Conservation (phyloP, 2,888 invertebrate genomes). For the Argynnis bischoffii region DNA sequence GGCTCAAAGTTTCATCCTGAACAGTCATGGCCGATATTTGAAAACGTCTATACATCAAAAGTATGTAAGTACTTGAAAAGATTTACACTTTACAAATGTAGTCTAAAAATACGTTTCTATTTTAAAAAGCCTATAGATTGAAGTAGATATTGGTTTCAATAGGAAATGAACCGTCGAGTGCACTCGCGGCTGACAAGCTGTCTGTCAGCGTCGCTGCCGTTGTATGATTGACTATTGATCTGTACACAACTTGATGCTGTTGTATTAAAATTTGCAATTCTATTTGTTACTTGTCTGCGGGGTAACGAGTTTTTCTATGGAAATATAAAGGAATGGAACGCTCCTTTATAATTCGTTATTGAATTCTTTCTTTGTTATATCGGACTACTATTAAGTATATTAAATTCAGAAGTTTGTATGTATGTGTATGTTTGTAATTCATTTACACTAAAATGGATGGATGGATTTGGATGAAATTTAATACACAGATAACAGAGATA, state of each 20-base stretch:
- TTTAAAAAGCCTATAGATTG: slow-evolving; percentile 5
- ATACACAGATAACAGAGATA: too few species aligned
- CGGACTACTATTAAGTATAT: too few species aligned
- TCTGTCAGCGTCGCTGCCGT: slow-evolving; percentile 18
- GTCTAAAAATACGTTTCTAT: slow-evolving; percentile 18
- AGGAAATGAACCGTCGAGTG: slow-evolving; percentile 28
- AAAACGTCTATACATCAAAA: too few species aligned
- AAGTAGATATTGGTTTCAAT: slow-evolving; percentile 7
- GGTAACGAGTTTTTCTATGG: not conserved
- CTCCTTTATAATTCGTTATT: too few species aligned
- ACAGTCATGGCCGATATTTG: too few species aligned
- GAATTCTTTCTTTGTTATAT: too few species aligned
- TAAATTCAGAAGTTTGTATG: too few species aligned
- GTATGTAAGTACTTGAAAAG: not conserved
- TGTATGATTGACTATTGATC: slow-evolving; percentile 14
- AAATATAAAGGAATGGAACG: too few species aligned
- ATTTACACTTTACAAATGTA: not conserved
- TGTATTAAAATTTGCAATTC: not conserved
- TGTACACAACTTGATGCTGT: not conserved
- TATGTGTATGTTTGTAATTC: too few species aligned
- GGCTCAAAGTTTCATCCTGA: too few species aligned
- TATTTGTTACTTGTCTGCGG: not conserved
- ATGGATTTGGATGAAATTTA: too few species aligned
- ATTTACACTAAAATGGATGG: too few species aligned
- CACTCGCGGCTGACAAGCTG: slow-evolving; percentile 22